These are phyloP conservation scores for Apaloderma vittatum DNA, from an alignment of 2,113 vertebrate species.

Conservation along the genomic window DNA sequence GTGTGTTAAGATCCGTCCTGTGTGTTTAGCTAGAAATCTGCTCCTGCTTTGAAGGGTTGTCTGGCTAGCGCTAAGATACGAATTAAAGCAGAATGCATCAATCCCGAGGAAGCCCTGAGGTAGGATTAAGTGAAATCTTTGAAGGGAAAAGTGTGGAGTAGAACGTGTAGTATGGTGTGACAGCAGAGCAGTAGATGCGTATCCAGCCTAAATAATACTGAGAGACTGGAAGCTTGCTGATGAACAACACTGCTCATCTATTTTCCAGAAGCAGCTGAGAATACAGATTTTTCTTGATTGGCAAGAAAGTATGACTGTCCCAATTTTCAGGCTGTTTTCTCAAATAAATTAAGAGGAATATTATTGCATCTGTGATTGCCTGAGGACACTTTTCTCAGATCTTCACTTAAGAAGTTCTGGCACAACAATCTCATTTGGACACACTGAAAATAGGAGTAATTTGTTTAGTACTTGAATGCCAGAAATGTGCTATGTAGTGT, in stretches of 20 bases:
- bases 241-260: not conserved
- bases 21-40: not conserved
- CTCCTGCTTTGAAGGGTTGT: not conserved
- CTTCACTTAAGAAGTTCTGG: not conserved
- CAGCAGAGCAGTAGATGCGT: not conserved
- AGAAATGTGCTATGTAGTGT: not conserved
- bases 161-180: not conserved
- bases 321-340: not conserved
- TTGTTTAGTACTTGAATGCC: not conserved
- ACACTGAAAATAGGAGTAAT: not conserved
- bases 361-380: constrained; percentile 9
- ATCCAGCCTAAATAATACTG: not conserved
- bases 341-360: not conserved
- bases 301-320: not conserved
- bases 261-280: not conserved
- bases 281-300: not conserved
- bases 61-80: not conserved
- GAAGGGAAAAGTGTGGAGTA: not conserved
- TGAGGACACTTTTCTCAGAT: not conserved
- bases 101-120: not conserved
- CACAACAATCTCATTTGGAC: not conserved
- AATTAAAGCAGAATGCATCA: not conserved
- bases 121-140: not conserved
- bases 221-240: not conserved
- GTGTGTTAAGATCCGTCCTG: not conserved